Evolutionary conservation across 2,888 invertebrate genomes (phyloP).

Genomic region (Clepsis dumicolana): DNA sequence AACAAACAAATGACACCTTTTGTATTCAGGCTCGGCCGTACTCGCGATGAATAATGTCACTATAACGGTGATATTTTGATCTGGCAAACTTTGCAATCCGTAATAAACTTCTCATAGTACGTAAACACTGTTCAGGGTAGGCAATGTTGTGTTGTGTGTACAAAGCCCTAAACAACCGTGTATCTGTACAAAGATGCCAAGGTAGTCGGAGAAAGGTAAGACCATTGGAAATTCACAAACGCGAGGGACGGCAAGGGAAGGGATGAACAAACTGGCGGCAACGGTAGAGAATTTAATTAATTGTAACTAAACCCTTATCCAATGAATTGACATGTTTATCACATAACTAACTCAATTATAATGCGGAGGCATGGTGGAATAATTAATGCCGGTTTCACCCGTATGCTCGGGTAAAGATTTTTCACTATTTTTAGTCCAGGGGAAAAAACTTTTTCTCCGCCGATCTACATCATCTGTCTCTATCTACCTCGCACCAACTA

Average conservation of each 20-base stretch:
- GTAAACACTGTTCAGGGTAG: background rate
- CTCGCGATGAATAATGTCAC: constrained; percentile 32
- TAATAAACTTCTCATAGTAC: background rate
- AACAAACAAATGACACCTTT: constrained; percentile 37
- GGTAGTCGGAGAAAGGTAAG: constrained; percentile 7
- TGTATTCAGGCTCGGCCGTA: constrained; percentile 22
- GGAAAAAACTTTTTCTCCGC: no score
- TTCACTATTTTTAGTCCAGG: background rate
- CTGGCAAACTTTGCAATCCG: background rate
- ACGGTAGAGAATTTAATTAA: constrained; percentile 38
- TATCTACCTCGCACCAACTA: no score
- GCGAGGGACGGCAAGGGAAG: constrained; percentile 4
- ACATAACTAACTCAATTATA: constrained; percentile 33
- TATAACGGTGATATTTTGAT: background rate
- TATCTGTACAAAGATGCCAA: constrained; percentile 2
- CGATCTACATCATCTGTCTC: no score
- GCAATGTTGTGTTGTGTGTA: background rate
- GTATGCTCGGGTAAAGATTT: background rate
- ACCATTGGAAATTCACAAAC: constrained; percentile 11
- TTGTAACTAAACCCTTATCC: constrained; percentile 38
- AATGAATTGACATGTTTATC: constrained; percentile 40
- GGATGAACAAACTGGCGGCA: constrained; percentile 22
- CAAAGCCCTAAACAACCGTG: background rate
- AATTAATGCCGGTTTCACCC: constrained; percentile 14
- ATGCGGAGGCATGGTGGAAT: constrained; percentile 7